A percentile compares a stretch with the other conserved stretches of the same genome.
Evolutionary conservation across 2,113 vertebrate species (phyloP).

Genomic region (Tetraodon nigroviridis): DNA sequence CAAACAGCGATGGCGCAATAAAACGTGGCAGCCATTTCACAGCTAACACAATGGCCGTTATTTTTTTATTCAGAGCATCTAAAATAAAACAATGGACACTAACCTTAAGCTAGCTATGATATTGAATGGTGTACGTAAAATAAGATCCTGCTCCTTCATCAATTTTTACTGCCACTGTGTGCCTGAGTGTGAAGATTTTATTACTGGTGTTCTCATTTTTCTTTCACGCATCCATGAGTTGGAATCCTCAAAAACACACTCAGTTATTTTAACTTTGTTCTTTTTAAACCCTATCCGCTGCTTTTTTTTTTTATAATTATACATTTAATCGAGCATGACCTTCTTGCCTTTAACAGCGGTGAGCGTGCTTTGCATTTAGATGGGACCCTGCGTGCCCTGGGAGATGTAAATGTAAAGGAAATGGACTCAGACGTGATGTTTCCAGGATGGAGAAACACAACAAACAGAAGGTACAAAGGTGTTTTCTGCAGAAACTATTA

Average conservation of each 20-base stretch:
- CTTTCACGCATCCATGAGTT: no score
- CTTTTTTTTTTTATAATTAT: slow-evolving; percentile 1
- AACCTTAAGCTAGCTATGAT: background rate
- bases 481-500: background rate
- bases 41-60: background rate
- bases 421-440: background rate
- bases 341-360: slow-evolving; percentile 3
- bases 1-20: background rate
- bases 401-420: background rate
- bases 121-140: no score
- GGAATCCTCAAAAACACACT: background rate
- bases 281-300: background rate
- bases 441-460: no score
- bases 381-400: background rate
- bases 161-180: no score
- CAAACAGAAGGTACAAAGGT: slow-evolving; percentile 3
- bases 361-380: slow-evolving; percentile 26
- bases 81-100: background rate
- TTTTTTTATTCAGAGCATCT: slow-evolving; percentile 1
- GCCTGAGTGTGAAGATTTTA: no score
- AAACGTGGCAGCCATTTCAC: background rate
- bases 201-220: no score
- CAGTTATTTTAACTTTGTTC: background rate
- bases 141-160: no score
- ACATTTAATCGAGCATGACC: slow-evolving; percentile 19